phyloP scores from a whole-genome alignment of 1,140 invertebrate species.

The Theocolax elegans region DNA sequence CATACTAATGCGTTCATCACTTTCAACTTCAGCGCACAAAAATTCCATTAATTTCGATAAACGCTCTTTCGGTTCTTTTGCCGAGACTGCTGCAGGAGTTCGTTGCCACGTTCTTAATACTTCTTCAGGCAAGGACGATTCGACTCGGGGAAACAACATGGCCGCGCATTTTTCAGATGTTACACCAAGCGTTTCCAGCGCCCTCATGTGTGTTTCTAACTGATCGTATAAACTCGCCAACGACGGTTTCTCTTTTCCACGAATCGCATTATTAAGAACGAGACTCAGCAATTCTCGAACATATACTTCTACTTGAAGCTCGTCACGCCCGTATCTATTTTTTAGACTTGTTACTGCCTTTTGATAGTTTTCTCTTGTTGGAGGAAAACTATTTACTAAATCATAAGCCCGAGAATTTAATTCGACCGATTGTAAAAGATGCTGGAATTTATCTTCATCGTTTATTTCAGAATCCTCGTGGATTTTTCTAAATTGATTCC shows the following conservation, averaged over 20 bases:
- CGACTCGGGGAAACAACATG: too few species aligned
- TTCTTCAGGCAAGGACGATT: too few species aligned
- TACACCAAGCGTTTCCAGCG: too few species aligned
- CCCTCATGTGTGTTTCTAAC: too few species aligned
- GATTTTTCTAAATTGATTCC: background rate
- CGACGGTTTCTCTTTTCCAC: too few species aligned
- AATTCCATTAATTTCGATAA: constrained; percentile 47
- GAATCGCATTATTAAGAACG: too few species aligned
- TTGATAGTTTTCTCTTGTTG: constrained; percentile 37
- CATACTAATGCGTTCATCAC: too few species aligned
- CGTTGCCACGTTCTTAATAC: constrained; percentile 49
- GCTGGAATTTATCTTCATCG: constrained; percentile 50
- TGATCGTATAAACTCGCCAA: too few species aligned
- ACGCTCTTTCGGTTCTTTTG: background rate
- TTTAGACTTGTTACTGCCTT: constrained; percentile 41
- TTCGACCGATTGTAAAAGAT: constrained; percentile 43
- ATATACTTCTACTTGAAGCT: constrained; percentile 50
- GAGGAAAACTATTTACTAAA: constrained; percentile 26
- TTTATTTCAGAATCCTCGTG: background rate
- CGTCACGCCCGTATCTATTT: constrained; percentile 43
- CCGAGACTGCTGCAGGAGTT: background rate
- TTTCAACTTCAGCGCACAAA: constrained; percentile 45
- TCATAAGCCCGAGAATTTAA: constrained; percentile 34
- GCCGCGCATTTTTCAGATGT: too few species aligned
- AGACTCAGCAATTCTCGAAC: constrained; percentile 48